A percentile compares a stretch with the other conserved stretches of the same genome.
These are phyloP conservation scores for Capitulum mitella DNA, from an alignment of 2,888 invertebrate genomes.

Conservation along the genomic window DNA sequence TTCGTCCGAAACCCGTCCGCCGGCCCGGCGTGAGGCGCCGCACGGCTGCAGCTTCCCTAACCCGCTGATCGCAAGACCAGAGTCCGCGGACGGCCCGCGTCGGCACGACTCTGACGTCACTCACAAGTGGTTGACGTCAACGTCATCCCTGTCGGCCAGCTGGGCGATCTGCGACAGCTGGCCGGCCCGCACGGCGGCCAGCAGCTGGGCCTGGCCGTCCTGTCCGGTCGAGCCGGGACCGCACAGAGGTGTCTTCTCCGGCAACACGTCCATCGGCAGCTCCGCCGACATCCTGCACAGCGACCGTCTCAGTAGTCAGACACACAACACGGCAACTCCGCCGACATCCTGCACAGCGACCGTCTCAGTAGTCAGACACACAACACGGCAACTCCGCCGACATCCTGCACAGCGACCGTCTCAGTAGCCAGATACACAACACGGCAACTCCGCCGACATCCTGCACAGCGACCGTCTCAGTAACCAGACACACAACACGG, in stretches of 20 bases:
- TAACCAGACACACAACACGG: neutral
- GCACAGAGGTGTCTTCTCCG: slow-evolving; percentile 8
- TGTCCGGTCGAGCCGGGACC: neutral
- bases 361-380: neutral
- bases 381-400: neutral
- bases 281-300: neutral
- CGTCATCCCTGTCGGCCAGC: neutral
- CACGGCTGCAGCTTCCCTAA: neutral
- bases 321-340: neutral
- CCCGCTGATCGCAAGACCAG: neutral
- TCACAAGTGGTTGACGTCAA: neutral
- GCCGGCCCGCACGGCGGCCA: neutral
- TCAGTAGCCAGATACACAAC: neutral
- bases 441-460: neutral
- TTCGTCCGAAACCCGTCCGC: no score
- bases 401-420: neutral
- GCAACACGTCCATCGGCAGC: neutral
- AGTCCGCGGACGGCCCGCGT: neutral
- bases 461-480: neutral
- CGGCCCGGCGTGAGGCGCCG: no score
- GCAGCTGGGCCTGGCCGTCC: neutral
- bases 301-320: no score
- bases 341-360: neutral
- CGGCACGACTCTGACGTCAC: neutral
- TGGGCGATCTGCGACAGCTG: neutral